Conservation (phyloP, 2,888 invertebrate species). For the Drosophila meridionalis region DNA sequence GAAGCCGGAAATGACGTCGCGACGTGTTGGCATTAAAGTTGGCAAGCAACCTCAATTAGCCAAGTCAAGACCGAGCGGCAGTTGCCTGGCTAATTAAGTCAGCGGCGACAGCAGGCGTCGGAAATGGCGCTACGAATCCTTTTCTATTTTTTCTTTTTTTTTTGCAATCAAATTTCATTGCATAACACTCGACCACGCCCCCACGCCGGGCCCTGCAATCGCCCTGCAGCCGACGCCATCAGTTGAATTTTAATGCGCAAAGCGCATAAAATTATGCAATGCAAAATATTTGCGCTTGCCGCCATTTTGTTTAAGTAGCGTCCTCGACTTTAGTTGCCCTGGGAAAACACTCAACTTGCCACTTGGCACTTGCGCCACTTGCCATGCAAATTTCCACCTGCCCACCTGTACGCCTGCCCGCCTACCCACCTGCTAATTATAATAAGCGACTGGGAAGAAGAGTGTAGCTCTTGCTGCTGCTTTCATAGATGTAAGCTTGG, state of each 20-base stretch:
- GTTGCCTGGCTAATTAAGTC: constrained; percentile 70
- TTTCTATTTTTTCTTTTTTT: constrained; percentile 51
- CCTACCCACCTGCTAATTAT: constrained; percentile 51
- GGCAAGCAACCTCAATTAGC: constrained; percentile 69
- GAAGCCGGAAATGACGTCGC: constrained; percentile 51
- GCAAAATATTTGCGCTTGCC: constrained; percentile 62
- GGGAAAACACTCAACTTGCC: constrained; percentile 43
- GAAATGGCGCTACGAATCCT: constrained; percentile 66
- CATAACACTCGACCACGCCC: constrained; percentile 13
- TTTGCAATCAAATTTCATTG: constrained; percentile 74
- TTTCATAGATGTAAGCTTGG: constrained; percentile 29
- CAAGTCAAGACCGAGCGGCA: constrained; percentile 28
- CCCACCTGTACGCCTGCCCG: constrained; percentile 21
- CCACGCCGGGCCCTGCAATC: neutral
- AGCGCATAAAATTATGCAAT: constrained; percentile 68
- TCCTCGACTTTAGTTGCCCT: constrained; percentile 41
- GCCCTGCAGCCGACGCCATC: neutral
- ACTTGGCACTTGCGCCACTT: constrained; percentile 28
- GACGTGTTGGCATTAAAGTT: constrained; percentile 57
- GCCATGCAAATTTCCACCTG: constrained; percentile 32
- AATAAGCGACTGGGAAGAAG: constrained; percentile 42
- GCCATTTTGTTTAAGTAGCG: constrained; percentile 62
- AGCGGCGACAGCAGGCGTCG: constrained; percentile 56
- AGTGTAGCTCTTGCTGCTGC: constrained; percentile 23
- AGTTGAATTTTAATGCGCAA: constrained; percentile 55